These are phyloP conservation scores for Pachypeltis micranthus DNA, from an alignment of 1,140 invertebrate genomes.

Conservation along the genomic window DNA sequence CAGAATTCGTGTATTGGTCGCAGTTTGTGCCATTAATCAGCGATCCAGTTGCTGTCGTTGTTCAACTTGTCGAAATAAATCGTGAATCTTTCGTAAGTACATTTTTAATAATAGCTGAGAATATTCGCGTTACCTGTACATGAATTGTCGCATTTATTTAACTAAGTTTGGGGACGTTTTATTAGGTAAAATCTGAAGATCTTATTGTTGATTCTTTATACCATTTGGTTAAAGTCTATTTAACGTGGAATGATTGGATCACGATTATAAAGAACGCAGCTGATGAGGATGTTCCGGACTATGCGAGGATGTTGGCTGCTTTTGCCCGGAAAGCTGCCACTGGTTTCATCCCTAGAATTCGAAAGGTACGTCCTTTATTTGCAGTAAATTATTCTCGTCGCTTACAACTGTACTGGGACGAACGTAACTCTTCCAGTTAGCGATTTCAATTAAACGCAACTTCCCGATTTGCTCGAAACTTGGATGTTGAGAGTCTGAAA, in stretches of 20 bases:
- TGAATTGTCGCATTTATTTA: too few species aligned
- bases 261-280: background rate
- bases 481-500: too few species aligned
- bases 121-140: too few species aligned
- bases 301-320: background rate
- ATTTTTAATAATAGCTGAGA: too few species aligned
- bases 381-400: too few species aligned
- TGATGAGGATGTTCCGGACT: background rate
- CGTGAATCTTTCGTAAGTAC: background rate
- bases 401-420: too few species aligned
- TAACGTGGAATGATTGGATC: background rate
- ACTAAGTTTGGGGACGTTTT: too few species aligned
- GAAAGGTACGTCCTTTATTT: constrained; percentile 1
- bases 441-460: too few species aligned
- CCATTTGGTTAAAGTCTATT: background rate
- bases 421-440: too few species aligned
- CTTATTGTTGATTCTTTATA: background rate
- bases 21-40: background rate
- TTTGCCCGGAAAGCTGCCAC: background rate
- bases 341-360: background rate
- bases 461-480: too few species aligned
- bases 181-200: constrained; percentile 3
- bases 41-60: background rate
- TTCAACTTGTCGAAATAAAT: constrained; percentile 4
- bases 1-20: background rate